These are phyloP conservation scores for Oryzias celebensis DNA, from an alignment of 2,113 vertebrate species.

Conservation along the genomic window DNA sequence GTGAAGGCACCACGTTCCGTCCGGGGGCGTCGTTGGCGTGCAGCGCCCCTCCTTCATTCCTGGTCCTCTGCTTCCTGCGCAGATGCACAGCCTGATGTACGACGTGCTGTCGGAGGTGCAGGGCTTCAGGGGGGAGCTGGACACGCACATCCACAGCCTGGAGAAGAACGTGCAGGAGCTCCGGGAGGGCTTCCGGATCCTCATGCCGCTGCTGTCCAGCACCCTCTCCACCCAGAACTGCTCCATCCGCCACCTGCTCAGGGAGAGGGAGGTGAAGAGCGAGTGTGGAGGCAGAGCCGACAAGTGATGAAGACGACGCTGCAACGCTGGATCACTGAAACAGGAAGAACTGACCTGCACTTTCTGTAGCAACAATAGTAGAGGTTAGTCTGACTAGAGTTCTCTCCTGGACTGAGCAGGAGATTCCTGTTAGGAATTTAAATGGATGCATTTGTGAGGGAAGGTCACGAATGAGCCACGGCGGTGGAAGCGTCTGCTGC, in stretches of 20 bases:
- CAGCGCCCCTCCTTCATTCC: not conserved
- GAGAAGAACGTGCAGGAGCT: conserved; percentile 74
- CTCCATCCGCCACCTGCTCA: conserved; percentile 72
- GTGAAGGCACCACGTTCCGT: conserved; percentile 59
- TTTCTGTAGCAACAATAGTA: conserved; percentile 20
- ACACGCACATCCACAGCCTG: conserved; percentile 78
- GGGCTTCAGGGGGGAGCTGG: conserved; percentile 83
- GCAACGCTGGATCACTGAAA: not conserved
- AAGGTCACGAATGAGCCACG: no score
- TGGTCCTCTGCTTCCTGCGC: not conserved
- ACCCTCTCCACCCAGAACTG: conserved; percentile 75
- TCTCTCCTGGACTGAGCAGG: no score
- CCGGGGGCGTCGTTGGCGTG: no score
- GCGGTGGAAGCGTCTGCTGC: no score
- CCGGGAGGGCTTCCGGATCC: conserved; percentile 68
- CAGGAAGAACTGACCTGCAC: not conserved
- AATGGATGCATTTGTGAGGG: no score
- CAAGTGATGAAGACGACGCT: conserved; percentile 30
- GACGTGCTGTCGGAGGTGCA: conserved; percentile 86
- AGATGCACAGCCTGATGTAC: conserved; percentile 85
- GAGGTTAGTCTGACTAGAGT: no score
- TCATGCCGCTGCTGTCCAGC: conserved; percentile 74
- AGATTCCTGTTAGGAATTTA: no score
- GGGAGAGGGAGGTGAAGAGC: conserved; percentile 59
- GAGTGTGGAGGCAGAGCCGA: conserved; percentile 34